These are phyloP conservation scores for Apamea epomidion DNA, from an alignment of 2,888 invertebrate genomes.

Conservation along the genomic window DNA sequence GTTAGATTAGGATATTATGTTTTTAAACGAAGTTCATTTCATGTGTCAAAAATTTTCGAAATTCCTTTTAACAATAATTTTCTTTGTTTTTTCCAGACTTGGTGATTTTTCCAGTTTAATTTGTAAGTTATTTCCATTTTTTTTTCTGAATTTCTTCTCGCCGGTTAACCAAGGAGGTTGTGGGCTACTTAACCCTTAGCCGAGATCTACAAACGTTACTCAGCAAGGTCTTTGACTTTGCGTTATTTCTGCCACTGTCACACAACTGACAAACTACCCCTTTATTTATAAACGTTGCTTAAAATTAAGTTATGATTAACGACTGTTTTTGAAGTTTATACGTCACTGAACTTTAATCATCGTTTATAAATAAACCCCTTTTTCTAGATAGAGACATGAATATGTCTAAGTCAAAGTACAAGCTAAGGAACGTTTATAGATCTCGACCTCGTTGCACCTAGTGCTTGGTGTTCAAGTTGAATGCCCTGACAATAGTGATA, in stretches of 20 bases:
- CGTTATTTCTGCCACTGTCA: background rate
- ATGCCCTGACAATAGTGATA: constrained; percentile 30
- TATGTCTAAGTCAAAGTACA: background rate
- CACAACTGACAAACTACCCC: background rate
- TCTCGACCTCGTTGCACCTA: background rate
- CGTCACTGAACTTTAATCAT: too few relatives aligned
- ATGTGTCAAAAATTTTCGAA: background rate
- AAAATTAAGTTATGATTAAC: too few relatives aligned
- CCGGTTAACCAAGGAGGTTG: background rate
- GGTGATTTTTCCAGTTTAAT: constrained; percentile 23
- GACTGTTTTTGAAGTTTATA: too few relatives aligned
- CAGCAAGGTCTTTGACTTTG: background rate
- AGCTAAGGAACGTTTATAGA: background rate
- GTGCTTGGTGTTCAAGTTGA: constrained; percentile 30
- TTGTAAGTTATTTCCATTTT: constrained; percentile 41
- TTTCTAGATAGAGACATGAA: background rate
- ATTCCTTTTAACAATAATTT: background rate
- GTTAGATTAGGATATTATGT: too few relatives aligned
- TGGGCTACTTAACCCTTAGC: background rate
- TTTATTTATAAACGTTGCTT: too few relatives aligned
- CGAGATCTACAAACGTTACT: background rate
- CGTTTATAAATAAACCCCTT: too few relatives aligned
- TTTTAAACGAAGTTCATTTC: too few relatives aligned
- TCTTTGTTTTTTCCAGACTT: constrained; percentile 31
- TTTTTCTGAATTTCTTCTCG: background rate